Evolutionary conservation across 2,113 vertebrate species (phyloP), one percentile per base, ranked within the genome.

Genomic region (Ivindomyrus marchei): DNA sequence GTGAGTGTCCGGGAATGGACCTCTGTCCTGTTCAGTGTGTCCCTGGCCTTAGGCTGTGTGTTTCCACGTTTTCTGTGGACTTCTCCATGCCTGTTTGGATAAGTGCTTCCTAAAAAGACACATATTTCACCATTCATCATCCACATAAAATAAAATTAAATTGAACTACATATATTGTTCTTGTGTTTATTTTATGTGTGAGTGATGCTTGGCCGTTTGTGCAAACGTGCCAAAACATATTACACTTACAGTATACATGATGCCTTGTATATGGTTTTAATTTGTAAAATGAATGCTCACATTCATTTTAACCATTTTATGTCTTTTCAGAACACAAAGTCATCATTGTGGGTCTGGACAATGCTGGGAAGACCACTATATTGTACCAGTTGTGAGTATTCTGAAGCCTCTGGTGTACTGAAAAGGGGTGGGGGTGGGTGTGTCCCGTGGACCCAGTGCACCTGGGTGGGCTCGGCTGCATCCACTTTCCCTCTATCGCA

Each of bases 361-460:
- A 99, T 95, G 98, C 98, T 66, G 98, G 98, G 90, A 99, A 99
- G 95, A 99, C 98, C 8, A 99, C 98, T 52, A 99, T 99, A 91
- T 97, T 99, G 92, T 99, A 99, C 93, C 98, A 99, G 90, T 99
- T 99, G 98, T 99, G 96, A 99, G 98, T 99, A 94, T 85, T 13
- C 45, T 7, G 45, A 87, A 50, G 8, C 42, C 24, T 70, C 6
- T 89, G 10, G 42, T 58, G 21, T 80, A 45, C 46, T 36, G 52
- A 3, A 8, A 21, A 3, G 2, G 2, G 31, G 66, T 24, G 27
- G 74, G 31, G 74, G 2, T 1, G 0, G 0, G 9, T 66, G n/a
- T 70, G 3, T 4, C 10, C 27, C 27, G n/a, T 4, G n/a, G 62
- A 31, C 10, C 62, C 9, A 66, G 62, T 66, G 62, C n/a, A 3